Evolutionary conservation across 2,888 invertebrate genomes (phyloP).

Genomic region (Athalia rosae): DNA sequence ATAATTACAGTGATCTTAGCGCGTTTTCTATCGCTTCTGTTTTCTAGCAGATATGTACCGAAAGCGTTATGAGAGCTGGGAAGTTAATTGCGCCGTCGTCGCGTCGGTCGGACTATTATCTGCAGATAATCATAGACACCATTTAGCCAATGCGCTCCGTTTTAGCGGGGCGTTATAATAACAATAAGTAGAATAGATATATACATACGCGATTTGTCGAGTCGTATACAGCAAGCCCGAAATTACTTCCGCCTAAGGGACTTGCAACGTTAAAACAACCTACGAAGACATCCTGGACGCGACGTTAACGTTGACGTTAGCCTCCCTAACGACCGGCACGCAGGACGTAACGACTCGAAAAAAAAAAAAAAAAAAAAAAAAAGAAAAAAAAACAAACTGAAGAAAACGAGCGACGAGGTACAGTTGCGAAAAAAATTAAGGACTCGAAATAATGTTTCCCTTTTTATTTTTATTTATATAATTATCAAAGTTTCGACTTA

Average conservation of each 20-base stretch:
- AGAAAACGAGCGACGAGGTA: conserved; percentile 14
- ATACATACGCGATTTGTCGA: conserved; percentile 16
- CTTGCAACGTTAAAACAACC: conserved; percentile 23
- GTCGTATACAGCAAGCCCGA: neutral
- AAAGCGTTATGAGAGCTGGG: neutral
- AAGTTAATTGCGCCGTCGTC: conserved; percentile 13
- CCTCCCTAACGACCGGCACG: conserved; percentile 30
- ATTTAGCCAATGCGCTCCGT: conserved; percentile 10
- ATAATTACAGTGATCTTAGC: neutral
- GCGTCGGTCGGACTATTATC: conserved; percentile 12
- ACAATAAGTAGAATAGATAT: neutral
- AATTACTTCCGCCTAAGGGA: conserved; percentile 39
- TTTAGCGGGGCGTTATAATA: neutral
- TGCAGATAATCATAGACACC: neutral
- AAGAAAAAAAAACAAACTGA: neutral
- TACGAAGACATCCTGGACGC: conserved; percentile 30
- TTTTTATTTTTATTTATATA: too few species aligned
- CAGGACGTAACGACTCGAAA: conserved; percentile 24
- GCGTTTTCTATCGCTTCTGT: neutral
- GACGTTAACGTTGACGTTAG: conserved; percentile 41
- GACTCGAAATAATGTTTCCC: too few species aligned
- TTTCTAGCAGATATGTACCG: neutral
- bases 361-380: neutral
- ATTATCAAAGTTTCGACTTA: too few species aligned
- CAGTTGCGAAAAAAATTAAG: too few species aligned